These are phyloP conservation scores for Xestia xanthographa DNA, from an alignment of 2,888 invertebrate species.

Conservation along the genomic window DNA sequence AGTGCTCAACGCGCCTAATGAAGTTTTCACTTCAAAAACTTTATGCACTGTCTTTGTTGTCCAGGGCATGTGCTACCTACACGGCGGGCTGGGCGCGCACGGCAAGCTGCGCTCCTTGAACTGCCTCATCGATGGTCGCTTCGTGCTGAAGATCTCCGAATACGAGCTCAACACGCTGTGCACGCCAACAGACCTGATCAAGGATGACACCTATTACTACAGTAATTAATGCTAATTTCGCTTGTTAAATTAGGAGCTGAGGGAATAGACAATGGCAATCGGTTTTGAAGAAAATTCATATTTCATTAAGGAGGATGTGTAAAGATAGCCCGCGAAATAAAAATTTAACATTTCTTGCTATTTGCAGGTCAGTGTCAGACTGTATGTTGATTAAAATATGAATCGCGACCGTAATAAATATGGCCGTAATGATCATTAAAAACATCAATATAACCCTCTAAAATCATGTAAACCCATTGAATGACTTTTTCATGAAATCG, in stretches of 20 bases:
- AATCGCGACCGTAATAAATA: too few relatives aligned
- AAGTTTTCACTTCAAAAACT: too few relatives aligned
- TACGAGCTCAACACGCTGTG: constrained; percentile 95
- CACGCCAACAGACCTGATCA: constrained; percentile 94
- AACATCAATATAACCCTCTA: too few relatives aligned
- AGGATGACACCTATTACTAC: constrained; percentile 94
- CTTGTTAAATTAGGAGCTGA: constrained; percentile 3
- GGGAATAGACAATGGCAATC: background rate
- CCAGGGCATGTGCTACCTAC: constrained; percentile 96
- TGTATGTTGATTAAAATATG: too few relatives aligned
- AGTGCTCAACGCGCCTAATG: too few relatives aligned
- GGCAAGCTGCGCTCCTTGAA: constrained; percentile 96
- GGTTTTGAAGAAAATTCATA: background rate
- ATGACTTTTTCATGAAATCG: too few relatives aligned
- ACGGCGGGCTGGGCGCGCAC: constrained; percentile 95
- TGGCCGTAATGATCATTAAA: too few relatives aligned
- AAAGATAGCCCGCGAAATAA: too few relatives aligned
- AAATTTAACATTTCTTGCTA: too few relatives aligned
- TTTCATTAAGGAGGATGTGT: background rate
- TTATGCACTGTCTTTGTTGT: too few relatives aligned
- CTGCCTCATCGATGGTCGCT: constrained; percentile 97
- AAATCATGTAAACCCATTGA: too few relatives aligned
- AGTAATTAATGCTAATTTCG: constrained; percentile 87
- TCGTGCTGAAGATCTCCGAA: constrained; percentile 97
- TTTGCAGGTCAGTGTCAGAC: too few relatives aligned